Conservation (phyloP, 1,140 invertebrate species). For the Ceratina australensis region DNA sequence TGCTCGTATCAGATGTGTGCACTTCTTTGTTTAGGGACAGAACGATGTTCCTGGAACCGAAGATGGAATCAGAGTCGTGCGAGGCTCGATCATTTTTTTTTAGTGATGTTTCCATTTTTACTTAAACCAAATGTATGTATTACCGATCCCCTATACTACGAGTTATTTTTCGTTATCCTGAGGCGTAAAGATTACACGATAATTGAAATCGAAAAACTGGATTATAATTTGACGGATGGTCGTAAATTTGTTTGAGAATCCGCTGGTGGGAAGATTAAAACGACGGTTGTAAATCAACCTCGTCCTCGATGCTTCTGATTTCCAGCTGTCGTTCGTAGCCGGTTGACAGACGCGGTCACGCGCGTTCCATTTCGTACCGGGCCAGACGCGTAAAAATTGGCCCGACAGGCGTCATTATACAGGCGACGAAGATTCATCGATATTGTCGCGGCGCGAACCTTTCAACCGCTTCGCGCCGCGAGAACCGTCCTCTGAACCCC, state of each 20-base stretch:
- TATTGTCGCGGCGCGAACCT: not conserved
- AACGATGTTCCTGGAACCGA: too few species aligned
- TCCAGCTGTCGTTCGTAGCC: not conserved
- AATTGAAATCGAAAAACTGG: not conserved
- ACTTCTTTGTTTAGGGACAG: too few species aligned
- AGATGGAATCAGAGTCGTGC: too few species aligned
- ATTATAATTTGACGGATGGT: not conserved
- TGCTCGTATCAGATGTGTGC: too few species aligned
- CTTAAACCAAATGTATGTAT: too few species aligned
- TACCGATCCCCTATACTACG: too few species aligned
- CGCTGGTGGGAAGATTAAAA: not conserved
- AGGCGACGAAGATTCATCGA: slow-evolving; percentile 3
- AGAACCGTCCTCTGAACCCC: not conserved
- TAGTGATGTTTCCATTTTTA: too few species aligned
- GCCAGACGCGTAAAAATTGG: slow-evolving; percentile 5
- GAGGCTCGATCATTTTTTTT: too few species aligned
- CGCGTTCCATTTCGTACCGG: not conserved
- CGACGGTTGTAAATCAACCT: slow-evolving; percentile 11
- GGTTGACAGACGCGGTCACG: not conserved
- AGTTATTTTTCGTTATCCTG: too few species aligned
- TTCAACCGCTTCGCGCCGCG: not conserved
- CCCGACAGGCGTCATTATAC: not conserved
- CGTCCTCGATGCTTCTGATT: not conserved
- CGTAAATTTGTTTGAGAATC: slow-evolving; percentile 19
- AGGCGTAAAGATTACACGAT: too few species aligned